Evolutionary conservation across 1,140 invertebrate species (phyloP), one percentile per base, ranked within the genome.

Genomic region (Conus ventricosus): DNA sequence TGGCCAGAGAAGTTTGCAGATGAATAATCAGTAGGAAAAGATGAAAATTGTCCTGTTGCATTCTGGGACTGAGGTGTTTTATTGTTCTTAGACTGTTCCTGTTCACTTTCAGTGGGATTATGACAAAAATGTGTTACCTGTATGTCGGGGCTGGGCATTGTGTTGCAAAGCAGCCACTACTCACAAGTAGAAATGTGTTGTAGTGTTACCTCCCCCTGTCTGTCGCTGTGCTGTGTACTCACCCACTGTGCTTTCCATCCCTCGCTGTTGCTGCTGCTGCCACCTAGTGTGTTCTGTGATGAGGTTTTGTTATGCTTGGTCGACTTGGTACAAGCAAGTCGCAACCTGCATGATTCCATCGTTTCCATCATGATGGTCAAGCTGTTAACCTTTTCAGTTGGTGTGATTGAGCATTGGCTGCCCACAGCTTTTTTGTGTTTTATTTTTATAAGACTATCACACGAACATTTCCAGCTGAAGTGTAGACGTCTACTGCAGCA

Each of bases 391-490:
- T 81, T 51, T 81, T 81, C 5, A 39, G 53, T 54, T 81, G 39
- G 39, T 81, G 80, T 54, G 51, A 81, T 11, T 20, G 11, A 20
- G 67, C 67, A 71, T 71, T 20, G 20, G 67, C 67, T n/a, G 23
- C 27, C 15, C 54, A 51, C 80, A 8, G 80, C 84, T 67, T 75
- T 71, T 25, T 85, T 75, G 51, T 85, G 83, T 86, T 86, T 87
- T 25, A 57, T 23, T 78, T 87, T 87, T 8, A 67, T 54, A 55
- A 1, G 27, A 5, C 55, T 80, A 20, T 80, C 71, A 78, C 82
- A 84, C 82, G 57, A 63, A 84, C 82, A 84, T 84, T 84, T 84
- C 82, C 82, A 84, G 53, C 17, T 84, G 54, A 84, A n/a, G 5
- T 60, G 82, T 54, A 84, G 82, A 84, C 1, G 55, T 57, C 82